Evolutionary conservation across 2,888 invertebrate genomes (phyloP).

Genomic region (Orthonevra nobilis): DNA sequence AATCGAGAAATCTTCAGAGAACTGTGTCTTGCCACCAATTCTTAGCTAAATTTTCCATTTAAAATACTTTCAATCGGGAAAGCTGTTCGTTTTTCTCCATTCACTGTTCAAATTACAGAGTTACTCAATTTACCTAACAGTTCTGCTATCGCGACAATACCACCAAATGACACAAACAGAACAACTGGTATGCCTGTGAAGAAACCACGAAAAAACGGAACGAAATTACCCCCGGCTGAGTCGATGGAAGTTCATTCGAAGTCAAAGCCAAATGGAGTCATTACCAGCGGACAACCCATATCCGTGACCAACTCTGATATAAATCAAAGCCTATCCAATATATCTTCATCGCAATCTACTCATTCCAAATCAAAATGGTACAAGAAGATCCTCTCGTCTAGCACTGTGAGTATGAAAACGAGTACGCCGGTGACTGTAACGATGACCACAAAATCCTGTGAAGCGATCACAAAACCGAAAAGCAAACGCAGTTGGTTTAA

Average conservation of each 20-base stretch:
- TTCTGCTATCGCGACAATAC: not conserved
- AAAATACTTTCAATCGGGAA: constrained; percentile 81
- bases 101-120: constrained; percentile 41
- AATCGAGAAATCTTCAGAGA: constrained; percentile 73
- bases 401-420: constrained; percentile 5
- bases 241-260: constrained; percentile 17
- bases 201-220: constrained; percentile 28
- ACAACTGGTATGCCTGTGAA: constrained; percentile 30
- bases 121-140: not conserved
- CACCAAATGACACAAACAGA: not conserved
- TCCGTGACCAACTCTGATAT: constrained; percentile 33
- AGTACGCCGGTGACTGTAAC: constrained; percentile 1
- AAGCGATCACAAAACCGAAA: constrained; percentile 41
- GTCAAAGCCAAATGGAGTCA: constrained; percentile 2
- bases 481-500: constrained; percentile 32
- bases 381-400: constrained; percentile 13
- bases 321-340: constrained; percentile 27
- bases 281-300: not conserved
- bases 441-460: constrained; percentile 35
- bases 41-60: constrained; percentile 85
- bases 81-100: constrained; percentile 83
- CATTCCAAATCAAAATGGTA: constrained; percentile 37
- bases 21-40: constrained; percentile 84
- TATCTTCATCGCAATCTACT: constrained; percentile 44
- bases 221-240: constrained; percentile 11